Evolutionary conservation across 1,140 invertebrate genomes (phyloP), one percentile per base, ranked within the genome.

Genomic region (Schlechtendalia chinensis): DNA sequence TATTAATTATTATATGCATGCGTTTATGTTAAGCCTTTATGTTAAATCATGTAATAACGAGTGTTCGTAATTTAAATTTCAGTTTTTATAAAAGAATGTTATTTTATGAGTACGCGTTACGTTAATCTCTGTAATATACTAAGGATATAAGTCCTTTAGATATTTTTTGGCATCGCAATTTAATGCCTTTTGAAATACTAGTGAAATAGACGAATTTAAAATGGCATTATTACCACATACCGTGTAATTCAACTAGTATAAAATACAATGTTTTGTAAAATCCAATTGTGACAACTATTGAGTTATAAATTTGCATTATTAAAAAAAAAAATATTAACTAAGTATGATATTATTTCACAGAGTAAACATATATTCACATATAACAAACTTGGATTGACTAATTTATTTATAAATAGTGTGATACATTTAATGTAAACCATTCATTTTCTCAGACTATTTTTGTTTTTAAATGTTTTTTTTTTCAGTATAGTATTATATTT

Each of bases 31-130:
- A n/a, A n/a, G n/a, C 32, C 32, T 4, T 39, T 39, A 8, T 3
- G 32, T 4, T 3, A 39, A 39, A 39, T 39, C 32, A 8, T 39
- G 32, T 39, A 39, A 39, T 39, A 39, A 39, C 32, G 32, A 16
- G n/a, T 45, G 65, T 69, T 1, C n/a, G 65, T 69, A 69, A 69
- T 69, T 69, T 69, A 69, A 69, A 69, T 69, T 69, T 69, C 65
- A 47, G 39, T 8, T 32, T 47, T 47, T 47, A 69, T 39, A 12
- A 12, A 11, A 11, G 45, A 69, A 47, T 47, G 65, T 69, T 69
- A 69, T 69, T 69, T 69, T 39, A 47, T 39, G 65, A n/a, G n/a
- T 69, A 47, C 39, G 65, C 39, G 63, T 67, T 39, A 67, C 32
- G 32, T 22, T 45, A 39, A 22, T 54, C 16, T 54, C 12, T 54